Evolutionary conservation across 92 coral and sea anemone genomes (phyloP).

Genomic region (Parazoanthus atlanticus): DNA sequence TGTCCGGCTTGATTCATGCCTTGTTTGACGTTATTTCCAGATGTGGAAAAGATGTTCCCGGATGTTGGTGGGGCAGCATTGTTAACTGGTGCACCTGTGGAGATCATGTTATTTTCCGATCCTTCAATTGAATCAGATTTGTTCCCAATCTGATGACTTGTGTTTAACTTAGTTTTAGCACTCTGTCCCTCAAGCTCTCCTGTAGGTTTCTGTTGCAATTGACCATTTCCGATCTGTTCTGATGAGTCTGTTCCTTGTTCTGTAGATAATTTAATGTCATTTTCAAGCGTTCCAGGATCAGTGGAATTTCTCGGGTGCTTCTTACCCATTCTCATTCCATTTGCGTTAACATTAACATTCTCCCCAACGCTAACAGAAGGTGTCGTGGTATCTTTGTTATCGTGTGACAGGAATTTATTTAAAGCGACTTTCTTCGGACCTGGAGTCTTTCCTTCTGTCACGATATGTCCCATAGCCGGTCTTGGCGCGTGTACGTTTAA

Average conservation of each 20-base stretch:
- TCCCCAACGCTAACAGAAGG: neutral
- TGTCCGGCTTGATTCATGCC: neutral
- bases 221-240: neutral
- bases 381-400: neutral
- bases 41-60: neutral
- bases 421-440: constrained; percentile 21
- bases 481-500: neutral
- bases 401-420: constrained; percentile 22
- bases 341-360: neutral
- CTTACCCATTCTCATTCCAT: neutral
- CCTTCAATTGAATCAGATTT: neutral
- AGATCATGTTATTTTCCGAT: neutral
- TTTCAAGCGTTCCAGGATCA: neutral
- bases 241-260: neutral
- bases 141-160: constrained; percentile 1
- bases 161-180: neutral
- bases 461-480: neutral
- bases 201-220: neutral
- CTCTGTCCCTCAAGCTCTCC: neutral
- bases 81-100: neutral
- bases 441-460: neutral
- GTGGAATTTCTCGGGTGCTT: constrained; percentile 1
- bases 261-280: neutral
- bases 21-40: neutral
- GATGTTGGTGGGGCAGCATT: neutral